Percentiles rank a stretch among this genome's conserved stretches.
Conservation (phyloP, 2,888 invertebrate species). For the Plutella xylostella region DNA sequence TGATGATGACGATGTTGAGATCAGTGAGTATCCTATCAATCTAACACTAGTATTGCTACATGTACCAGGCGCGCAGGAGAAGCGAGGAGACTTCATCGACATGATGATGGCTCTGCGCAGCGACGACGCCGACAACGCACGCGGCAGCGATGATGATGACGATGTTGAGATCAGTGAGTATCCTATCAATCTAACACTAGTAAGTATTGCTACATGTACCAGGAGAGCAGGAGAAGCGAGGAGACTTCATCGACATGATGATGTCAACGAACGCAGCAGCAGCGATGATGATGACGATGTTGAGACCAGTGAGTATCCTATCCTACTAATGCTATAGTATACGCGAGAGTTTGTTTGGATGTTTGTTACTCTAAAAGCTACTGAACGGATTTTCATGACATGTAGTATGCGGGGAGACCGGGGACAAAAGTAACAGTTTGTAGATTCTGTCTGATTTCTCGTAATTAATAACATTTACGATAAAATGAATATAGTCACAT, state of each 20-base stretch:
- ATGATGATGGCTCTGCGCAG: conserved; percentile 63
- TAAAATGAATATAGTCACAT: too few relatives aligned
- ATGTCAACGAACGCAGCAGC: conserved; percentile 47
- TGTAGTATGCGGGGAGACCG: too few relatives aligned
- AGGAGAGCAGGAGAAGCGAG: conserved; percentile 55
- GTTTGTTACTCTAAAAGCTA: too few relatives aligned
- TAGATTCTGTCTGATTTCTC: too few relatives aligned
- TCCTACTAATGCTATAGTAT: too few relatives aligned
- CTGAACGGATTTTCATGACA: too few relatives aligned
- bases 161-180: conserved; percentile 56
- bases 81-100: conserved; percentile 68
- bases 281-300: conserved; percentile 38
- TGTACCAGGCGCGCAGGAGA: conserved; percentile 50
- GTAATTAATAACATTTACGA: too few relatives aligned
- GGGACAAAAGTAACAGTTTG: too few relatives aligned
- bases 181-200: too few relatives aligned
- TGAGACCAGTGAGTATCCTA: conserved; percentile 47
- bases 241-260: conserved; percentile 71
- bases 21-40: conserved; percentile 44
- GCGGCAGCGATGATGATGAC: conserved; percentile 28
- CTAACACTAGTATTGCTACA: too few relatives aligned
- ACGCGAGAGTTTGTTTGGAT: too few relatives aligned
- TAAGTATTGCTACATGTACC: conserved; percentile 7
- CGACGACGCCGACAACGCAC: conserved; percentile 45
- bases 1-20: conserved; percentile 45